Conservation (phyloP, 2,113 vertebrate species). For the Aegotheles bennettii region DNA sequence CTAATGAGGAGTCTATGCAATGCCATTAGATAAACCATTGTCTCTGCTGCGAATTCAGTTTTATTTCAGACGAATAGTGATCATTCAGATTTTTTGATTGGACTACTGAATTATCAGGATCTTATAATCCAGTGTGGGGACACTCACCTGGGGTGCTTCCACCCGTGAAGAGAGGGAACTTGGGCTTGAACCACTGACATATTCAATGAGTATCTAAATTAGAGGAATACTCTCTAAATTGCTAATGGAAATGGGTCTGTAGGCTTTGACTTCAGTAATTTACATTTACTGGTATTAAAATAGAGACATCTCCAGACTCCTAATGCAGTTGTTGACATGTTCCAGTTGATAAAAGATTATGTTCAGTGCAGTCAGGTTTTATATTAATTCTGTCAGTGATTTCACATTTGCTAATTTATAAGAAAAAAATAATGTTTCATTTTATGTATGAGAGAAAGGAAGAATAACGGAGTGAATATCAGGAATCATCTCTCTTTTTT, state of each 20-base stretch:
- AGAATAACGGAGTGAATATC: background rate
- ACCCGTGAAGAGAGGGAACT: background rate
- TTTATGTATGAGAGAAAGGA: background rate
- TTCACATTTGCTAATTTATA: background rate
- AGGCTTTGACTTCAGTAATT: background rate
- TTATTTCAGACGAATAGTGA: background rate
- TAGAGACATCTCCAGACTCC: background rate
- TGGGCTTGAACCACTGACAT: background rate
- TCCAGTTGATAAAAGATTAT: background rate
- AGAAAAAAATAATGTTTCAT: background rate
- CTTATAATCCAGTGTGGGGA: background rate
- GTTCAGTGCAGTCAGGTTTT: background rate
- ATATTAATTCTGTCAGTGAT: background rate
- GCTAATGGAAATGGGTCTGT: background rate
- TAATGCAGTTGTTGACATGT: background rate
- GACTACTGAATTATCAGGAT: background rate
- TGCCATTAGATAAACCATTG: background rate
- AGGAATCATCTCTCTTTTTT: background rate
- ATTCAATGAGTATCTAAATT: background rate
- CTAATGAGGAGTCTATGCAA: background rate
- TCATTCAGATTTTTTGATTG: background rate
- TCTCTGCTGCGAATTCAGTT: background rate
- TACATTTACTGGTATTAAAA: background rate
- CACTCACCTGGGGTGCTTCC: background rate
- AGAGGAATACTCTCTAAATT: background rate